These are phyloP conservation scores for Plecotus auritus DNA, from an alignment of 2,113 vertebrate species.

Conservation along the genomic window DNA sequence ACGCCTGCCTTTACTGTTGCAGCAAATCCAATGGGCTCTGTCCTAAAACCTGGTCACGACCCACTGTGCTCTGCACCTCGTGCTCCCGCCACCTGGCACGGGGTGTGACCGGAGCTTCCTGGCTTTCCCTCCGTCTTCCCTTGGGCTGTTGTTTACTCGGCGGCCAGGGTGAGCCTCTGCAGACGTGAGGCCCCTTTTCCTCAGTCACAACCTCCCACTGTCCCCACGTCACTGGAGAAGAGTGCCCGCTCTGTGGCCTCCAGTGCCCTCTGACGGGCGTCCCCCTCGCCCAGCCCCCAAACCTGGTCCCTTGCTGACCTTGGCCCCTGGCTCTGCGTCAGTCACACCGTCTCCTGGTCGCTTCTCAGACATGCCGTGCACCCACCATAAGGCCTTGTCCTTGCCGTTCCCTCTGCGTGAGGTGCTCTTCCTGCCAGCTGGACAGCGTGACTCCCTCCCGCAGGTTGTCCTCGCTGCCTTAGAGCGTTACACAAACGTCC, in stretches of 20 bases:
- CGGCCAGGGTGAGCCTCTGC: not conserved
- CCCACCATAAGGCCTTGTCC: not conserved
- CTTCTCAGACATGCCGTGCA: not conserved
- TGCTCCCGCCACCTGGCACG: not conserved
- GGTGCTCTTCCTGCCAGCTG: not conserved
- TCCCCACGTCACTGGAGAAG: not conserved
- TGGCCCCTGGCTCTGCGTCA: not conserved
- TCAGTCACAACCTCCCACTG: not conserved
- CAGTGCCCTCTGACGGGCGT: not conserved
- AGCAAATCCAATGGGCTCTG: not conserved
- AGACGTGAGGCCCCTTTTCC: not conserved
- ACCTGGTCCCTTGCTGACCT: not conserved
- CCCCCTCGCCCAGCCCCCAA: not conserved
- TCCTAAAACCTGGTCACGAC: not conserved
- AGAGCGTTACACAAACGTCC: not conserved
- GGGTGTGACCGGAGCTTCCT: not conserved
- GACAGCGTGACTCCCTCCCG: not conserved
- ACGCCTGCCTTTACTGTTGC: not conserved
- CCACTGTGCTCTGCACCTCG: not conserved
- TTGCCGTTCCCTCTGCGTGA: not conserved
- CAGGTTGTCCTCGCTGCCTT: not conserved
- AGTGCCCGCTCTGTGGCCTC: not conserved
- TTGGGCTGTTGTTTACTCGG: not conserved
- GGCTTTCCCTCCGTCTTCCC: not conserved
- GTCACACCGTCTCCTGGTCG: not conserved